A percentile compares a stretch with the other conserved stretches of the same genome.
Conservation (phyloP, 2,888 invertebrate genomes). For the Steinernema scapterisci region DNA sequence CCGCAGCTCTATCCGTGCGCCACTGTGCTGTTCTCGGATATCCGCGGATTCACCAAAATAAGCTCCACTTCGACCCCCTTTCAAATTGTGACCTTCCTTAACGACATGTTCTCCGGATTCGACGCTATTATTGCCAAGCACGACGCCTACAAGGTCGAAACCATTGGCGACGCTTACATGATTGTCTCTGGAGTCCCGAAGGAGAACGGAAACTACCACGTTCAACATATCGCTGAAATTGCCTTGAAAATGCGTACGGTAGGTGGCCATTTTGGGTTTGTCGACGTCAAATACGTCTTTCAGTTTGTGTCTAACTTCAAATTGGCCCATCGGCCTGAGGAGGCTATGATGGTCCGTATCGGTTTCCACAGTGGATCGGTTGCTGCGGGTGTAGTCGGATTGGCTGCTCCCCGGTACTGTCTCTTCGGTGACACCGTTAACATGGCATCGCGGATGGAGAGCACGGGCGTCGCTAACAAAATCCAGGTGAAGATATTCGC, state of each 20-base stretch:
- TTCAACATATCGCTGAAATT: constrained; percentile 64
- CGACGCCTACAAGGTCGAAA: constrained; percentile 65
- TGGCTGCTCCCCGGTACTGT: constrained; percentile 63
- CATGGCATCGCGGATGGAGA: constrained; percentile 65
- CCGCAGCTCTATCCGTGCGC: constrained; percentile 65
- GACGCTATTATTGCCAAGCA: constrained; percentile 67
- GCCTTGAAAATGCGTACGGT: constrained; percentile 66
- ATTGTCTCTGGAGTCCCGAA: constrained; percentile 66
- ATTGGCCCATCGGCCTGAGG: constrained; percentile 64
- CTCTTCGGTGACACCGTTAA: constrained; percentile 65
- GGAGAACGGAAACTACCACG: constrained; percentile 65
- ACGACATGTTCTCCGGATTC: constrained; percentile 66
- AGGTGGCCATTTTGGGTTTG: not conserved
- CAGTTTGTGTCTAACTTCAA: constrained; percentile 61
- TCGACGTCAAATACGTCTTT: not conserved
- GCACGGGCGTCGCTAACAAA: constrained; percentile 63
- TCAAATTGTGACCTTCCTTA: constrained; percentile 65
- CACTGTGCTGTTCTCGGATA: constrained; percentile 65
- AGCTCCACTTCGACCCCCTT: constrained; percentile 66
- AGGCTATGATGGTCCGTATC: constrained; percentile 65
- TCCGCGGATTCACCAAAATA: constrained; percentile 63
- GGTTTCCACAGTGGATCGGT: constrained; percentile 66
- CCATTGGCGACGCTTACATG: constrained; percentile 67
- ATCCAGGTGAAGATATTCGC: constrained; percentile 47
- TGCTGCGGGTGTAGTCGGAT: constrained; percentile 66